Evolutionary conservation across 1,140 invertebrate species (phyloP), one percentile per base, ranked within the genome.

Genomic region (Phymorhynchus buccinoides): DNA sequence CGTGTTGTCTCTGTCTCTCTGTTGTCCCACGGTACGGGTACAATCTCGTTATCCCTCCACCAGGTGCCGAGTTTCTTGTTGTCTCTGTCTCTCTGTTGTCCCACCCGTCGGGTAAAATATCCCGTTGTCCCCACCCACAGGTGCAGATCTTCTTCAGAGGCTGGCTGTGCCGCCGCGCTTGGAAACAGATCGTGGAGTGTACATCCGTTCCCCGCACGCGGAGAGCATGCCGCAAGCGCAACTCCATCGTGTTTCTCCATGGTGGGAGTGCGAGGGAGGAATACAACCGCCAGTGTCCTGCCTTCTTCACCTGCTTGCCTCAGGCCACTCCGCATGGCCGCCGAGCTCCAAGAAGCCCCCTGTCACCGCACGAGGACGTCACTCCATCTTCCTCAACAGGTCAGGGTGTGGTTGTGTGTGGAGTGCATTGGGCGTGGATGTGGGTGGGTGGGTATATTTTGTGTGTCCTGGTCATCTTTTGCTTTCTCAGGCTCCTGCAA

Each of bases 101-200:
- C n/a, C n/a, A n/a, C n/a, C n/a, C n/a, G n/a, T n/a, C n/a, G n/a
- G n/a, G n/a, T n/a, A n/a, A n/a, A n/a, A n/a, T n/a, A n/a, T n/a
- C n/a, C n/a, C n/a, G n/a, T n/a, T n/a, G n/a, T n/a, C n/a, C 41
- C 44, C 6, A 22, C 18, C 86, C 85, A 68, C 88, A 94, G 93
- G 94, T 98, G 32, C 96, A 98, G 93, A 98, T 97, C 90, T 98
- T 98, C 93, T 98, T 98, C 93, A 95, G 97, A 6, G 97, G 97
- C 1, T 98, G 97, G 97, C 93, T 98, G 9, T 98, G 97, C 92
- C 95, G 97, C n/a, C 94, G 97, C 6, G 94, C 97, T 82, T 98
- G 97, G 97, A 98, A 98, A 93, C 97, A 98, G 91, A 98, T 98
- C 83, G 97, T 98, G 1, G 97, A 98, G 87, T 98, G 90, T 98